These are phyloP conservation scores for Alauda arvensis DNA, from an alignment of 2,797 vertebrate species.

Conservation along the genomic window DNA sequence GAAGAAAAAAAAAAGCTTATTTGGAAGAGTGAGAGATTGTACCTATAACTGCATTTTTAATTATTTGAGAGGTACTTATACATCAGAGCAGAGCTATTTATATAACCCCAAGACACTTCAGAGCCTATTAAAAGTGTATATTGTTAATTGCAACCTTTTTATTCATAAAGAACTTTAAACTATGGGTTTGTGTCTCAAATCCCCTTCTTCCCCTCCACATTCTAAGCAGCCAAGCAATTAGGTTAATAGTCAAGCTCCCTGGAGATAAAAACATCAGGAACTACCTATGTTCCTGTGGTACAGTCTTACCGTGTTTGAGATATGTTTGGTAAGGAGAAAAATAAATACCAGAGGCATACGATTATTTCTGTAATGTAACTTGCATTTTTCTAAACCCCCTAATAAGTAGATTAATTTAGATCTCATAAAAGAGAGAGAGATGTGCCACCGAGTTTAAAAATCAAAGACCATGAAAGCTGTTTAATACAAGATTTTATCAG, in stretches of 20 bases:
- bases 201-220: background rate
- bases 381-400: conserved; percentile 56
- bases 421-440: conserved; percentile 55
- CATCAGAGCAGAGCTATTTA: background rate
- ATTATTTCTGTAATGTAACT: conserved; percentile 65
- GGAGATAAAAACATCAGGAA: conserved; percentile 4
- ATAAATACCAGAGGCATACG: conserved; percentile 62
- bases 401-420: conserved; percentile 67
- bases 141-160: conserved; percentile 5
- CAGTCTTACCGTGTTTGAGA: conserved; percentile 47
- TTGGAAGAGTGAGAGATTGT: background rate
- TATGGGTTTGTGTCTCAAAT: background rate
- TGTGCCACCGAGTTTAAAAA: conserved; percentile 49
- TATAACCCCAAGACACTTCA: background rate
- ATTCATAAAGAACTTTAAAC: background rate
- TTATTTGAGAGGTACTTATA: background rate
- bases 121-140: background rate
- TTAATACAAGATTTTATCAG: conserved; percentile 65
- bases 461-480: conserved; percentile 61
- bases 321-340: conserved; percentile 52
- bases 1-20: background rate
- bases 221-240: background rate
- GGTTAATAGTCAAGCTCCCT: conserved; percentile 17
- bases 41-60: background rate
- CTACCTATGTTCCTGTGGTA: background rate